A percentile compares a stretch with the other conserved stretches of the same genome.
These are phyloP conservation scores for Capromys pilorides DNA, from an alignment of 2,797 vertebrate genomes.

Conservation along the genomic window DNA sequence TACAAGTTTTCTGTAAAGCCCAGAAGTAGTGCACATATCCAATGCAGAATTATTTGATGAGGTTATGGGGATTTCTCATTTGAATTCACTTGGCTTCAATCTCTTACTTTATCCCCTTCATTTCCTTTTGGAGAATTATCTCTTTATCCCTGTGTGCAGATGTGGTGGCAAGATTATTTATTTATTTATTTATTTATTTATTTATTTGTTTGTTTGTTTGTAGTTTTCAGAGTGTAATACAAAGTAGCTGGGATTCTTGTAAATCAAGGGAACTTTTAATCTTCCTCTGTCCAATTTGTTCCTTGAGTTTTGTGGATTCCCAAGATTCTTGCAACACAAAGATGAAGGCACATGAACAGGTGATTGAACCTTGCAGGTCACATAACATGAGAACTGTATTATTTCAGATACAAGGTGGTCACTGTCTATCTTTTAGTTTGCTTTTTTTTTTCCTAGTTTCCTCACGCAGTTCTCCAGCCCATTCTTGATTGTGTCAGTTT, in stretches of 20 bases:
- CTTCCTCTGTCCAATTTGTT: background rate
- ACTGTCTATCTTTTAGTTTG: background rate
- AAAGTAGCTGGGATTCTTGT: background rate
- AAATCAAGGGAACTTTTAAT: background rate
- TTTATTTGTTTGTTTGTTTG: too few relatives aligned
- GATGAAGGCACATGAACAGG: background rate
- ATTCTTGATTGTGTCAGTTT: background rate
- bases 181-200: background rate
- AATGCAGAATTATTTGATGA: background rate
- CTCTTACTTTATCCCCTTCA: background rate
- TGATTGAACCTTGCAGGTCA: background rate
- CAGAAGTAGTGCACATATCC: background rate
- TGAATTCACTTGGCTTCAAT: background rate
- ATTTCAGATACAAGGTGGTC: background rate
- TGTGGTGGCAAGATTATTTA: background rate
- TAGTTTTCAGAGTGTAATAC: slow-evolving; percentile 3
- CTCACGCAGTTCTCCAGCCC: background rate
- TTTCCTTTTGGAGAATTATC: background rate
- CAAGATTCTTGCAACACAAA: background rate
- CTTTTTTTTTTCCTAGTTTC: background rate
- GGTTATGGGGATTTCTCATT: background rate
- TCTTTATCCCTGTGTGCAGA: background rate
- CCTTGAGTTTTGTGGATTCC: background rate
- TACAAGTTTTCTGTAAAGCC: background rate
- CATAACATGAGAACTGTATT: background rate